Base-by-base conservation (phyloP, 2,888 invertebrate species). In the Itoplectis maculator region DNA sequence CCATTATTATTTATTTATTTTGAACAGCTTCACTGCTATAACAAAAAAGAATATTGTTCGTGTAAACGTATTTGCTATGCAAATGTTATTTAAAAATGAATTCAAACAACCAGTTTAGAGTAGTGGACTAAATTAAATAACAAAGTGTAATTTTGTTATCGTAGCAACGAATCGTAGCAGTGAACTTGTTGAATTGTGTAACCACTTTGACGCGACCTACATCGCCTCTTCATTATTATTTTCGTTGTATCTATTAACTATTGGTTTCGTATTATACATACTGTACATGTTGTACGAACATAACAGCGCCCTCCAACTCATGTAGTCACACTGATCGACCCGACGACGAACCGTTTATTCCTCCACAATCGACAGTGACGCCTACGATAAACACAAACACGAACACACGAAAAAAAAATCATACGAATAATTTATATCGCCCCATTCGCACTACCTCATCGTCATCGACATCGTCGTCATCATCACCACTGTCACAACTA, bases 1-100 rank as follows among this genome's bases (percentile, higher is more conserved):
- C 83, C 79, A 85, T 85, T 85, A 84, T 85, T 86, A 74, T 83
- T 88, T 86, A 82, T 87, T 87, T 82, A 82, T 72, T 83, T 87
- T 85, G 70, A 51, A 51, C 73, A 54, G 11, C 15, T 69, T 68
- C 56, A 29, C 54, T 45, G 45, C 40, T 23, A n/a, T 37, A 2
- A 1, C 6, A 74, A 54, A 56, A 74, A 20, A n/a, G 37, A 74
- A 23, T 13, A 29, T 29, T 29, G 29, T 29, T 29, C 29, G 29
- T 29, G 18, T 42, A 0, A 18, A 40, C 0, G 4, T 63, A 8
- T 40, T 42, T 15, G 13, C n/a, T 2, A 9, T 66, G 1, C 29
- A 5, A 29, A 29, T 5, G 29, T 29, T 29, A 3, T 29, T 29
- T 29, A n/a, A n/a, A n/a, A n/a, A 29, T 29, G 29, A 29, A 29